Evolutionary conservation across 2,888 invertebrate genomes (phyloP).

Genomic region (Heteropelma amictum): DNA sequence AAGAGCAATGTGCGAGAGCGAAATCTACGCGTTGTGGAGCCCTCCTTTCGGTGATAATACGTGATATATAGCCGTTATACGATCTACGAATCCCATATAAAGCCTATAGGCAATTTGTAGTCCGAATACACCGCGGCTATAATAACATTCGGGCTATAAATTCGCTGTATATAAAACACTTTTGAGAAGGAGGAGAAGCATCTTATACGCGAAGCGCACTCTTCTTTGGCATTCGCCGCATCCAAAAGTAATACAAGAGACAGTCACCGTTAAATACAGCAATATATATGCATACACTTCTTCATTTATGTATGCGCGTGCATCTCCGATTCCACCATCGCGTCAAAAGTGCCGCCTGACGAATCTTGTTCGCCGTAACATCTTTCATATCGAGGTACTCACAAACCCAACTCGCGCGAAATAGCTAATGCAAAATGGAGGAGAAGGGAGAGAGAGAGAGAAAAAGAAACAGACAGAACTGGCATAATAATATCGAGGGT

Average conservation of each 20-base stretch:
- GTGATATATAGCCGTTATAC: constrained; percentile 62
- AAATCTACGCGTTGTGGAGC: constrained; percentile 35
- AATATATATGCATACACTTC: background rate
- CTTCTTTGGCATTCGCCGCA: constrained; percentile 59
- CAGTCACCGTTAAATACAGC: constrained; percentile 22
- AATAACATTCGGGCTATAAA: constrained; percentile 62
- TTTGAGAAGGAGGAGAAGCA: constrained; percentile 32
- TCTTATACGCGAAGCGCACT: constrained; percentile 47
- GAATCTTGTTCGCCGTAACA: constrained; percentile 51
- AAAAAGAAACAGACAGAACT: constrained; percentile 5
- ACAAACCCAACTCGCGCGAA: constrained; percentile 8
- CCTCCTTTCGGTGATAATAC: constrained; percentile 61
- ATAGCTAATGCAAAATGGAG: constrained; percentile 17
- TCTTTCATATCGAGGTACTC: constrained; percentile 53
- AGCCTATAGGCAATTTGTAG: constrained; percentile 63
- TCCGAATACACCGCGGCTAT: constrained; percentile 61
- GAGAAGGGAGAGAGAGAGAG: no score
- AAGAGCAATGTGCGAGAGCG: constrained; percentile 7
- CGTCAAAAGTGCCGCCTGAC: constrained; percentile 33
- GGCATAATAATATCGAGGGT: constrained; percentile 18
- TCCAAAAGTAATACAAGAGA: constrained; percentile 28
- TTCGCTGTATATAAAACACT: constrained; percentile 58
- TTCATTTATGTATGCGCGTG: background rate
- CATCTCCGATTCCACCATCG: background rate
- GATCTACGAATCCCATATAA: constrained; percentile 63